These are phyloP conservation scores for Pachyramphus minor DNA, from an alignment of 2,113 vertebrate genomes.

Conservation along the genomic window DNA sequence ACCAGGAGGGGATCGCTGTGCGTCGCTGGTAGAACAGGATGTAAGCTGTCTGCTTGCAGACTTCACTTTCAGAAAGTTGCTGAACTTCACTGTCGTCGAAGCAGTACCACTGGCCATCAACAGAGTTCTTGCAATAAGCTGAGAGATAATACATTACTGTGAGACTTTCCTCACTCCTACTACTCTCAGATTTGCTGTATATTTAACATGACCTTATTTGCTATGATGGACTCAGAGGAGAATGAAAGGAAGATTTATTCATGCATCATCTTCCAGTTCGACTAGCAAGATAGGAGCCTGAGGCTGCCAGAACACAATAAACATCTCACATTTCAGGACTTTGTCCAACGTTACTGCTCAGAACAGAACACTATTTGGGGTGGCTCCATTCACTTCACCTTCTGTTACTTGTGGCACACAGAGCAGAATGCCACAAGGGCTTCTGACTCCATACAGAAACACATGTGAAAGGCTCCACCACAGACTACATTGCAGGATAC, in stretches of 20 bases:
- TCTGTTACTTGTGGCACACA: background rate
- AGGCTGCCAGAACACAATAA: background rate
- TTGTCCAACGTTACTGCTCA: background rate
- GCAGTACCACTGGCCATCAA: conserved; percentile 98
- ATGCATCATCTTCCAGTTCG: background rate
- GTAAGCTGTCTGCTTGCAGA: conserved; percentile 93
- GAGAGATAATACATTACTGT: background rate
- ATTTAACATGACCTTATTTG: background rate
- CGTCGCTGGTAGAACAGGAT: conserved; percentile 97
- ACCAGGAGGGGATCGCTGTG: conserved; percentile 93
- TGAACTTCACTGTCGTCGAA: conserved; percentile 97
- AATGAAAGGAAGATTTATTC: background rate
- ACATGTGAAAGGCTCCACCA: background rate
- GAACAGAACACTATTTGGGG: background rate
- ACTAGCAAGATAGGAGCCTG: background rate
- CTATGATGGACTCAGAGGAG: background rate
- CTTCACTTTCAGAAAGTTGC: conserved; percentile 86
- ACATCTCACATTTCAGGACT: background rate
- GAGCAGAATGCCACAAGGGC: too few species aligned
- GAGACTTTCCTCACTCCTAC: background rate
- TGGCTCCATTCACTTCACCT: background rate
- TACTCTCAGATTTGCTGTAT: background rate
- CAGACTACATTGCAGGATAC: background rate
- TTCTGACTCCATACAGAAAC: background rate
- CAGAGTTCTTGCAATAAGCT: conserved; percentile 97